Evolutionary conservation across 1,140 invertebrate genomes (phyloP), one percentile per base, ranked within the genome.

Genomic region (Brachionus rubens): DNA sequence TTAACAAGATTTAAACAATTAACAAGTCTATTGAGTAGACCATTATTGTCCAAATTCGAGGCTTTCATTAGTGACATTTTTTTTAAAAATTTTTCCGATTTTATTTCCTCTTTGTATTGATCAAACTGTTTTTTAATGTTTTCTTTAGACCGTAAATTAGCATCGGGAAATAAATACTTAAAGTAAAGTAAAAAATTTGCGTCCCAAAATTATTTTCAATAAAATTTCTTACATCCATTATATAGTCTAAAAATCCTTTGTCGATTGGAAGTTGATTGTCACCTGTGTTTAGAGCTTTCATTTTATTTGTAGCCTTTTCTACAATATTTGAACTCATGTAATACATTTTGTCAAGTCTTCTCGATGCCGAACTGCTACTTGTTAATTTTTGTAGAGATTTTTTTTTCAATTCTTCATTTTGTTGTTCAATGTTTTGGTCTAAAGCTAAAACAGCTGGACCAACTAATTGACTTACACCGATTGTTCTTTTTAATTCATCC

Each of bases 151-250:
- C 68, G 47, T 75, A 90, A 88, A 80, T 91, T 89, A 78, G 91
- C 91, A 88, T 96, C 92, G 59, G 93, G 92, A 82, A 96, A 96
- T 16, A 96, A 82, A 84, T 90, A 94, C 81, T 91, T 50, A 30
- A 78, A 79, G 40, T 40, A 36, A 36, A 36, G 33, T 3, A 30
- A 62, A 19, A 19, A 28, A n/a, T 40, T 47, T 43, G n/a, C 41
- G 4, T 36, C 43, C 14, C 24, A 30, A 59, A 67, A 30, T 14
- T 7, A 46, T 46, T 46, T 46, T 14, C 14, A 46, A 46, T 26
- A 76, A 36, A 46, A 16, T 12, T 48, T 77, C 75, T 79, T 75
- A 82, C 81, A 65, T 80, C 90, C 21, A 96, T 81, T 75, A 96
- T 89, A 33, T 89, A 87, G 79, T 90, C 88, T 1, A 96, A 82